A percentile compares a stretch with the other conserved stretches of the same genome.
Conservation (phyloP, 1,140 invertebrate species). For the Pogonus chalceus region DNA sequence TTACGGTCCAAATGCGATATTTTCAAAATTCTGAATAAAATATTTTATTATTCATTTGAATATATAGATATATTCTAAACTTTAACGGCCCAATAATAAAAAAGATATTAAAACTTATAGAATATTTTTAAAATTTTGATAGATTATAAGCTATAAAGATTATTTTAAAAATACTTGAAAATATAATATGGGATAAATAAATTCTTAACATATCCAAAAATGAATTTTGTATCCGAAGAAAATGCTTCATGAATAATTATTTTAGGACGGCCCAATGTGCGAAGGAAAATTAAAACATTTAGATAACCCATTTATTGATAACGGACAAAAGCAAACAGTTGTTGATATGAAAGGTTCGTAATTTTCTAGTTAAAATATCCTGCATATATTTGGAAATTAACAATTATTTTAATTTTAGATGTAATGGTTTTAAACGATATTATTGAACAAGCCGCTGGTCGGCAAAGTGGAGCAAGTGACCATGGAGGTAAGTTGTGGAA, state of each 20-base stretch:
- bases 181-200: no score
- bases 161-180: no score
- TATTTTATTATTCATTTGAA: no score
- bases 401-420: constrained; percentile 53
- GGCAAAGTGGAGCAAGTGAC: constrained; percentile 73
- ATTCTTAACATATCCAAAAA: no score
- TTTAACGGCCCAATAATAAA: no score
- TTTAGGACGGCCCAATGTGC: constrained; percentile 31
- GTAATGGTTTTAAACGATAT: constrained; percentile 97
- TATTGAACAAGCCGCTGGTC: constrained; percentile 86
- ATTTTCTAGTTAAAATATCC: constrained; percentile 7
- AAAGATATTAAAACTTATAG: no score
- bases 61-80: no score
- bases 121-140: no score
- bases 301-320: constrained; percentile 87
- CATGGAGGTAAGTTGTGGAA: constrained; percentile 83
- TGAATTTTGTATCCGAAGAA: no score
- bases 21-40: no score
- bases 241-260: constrained; percentile 2
- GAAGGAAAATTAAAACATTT: constrained; percentile 71
- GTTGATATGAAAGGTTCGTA: constrained; percentile 86
- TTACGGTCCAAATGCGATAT: no score
- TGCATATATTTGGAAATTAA: constrained; percentile 6
- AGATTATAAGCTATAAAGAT: no score
- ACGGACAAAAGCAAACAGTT: constrained; percentile 72